Evolutionary conservation across 2,113 vertebrate species (phyloP), one percentile per base, ranked within the genome.

Genomic region (Lampris incognitus): DNA sequence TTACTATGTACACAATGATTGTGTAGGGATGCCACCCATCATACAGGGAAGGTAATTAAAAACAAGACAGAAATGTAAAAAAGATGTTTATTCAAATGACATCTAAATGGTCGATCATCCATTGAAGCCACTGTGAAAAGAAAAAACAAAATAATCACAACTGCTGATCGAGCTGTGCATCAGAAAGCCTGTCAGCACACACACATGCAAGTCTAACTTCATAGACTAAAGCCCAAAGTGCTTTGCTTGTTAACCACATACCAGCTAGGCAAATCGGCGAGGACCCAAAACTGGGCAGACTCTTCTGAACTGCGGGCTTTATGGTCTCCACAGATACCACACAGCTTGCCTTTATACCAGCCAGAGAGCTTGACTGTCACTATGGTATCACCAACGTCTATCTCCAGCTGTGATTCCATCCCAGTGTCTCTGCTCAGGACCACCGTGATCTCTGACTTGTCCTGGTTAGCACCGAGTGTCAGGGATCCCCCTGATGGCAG

Each of bases 301-400:
- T 2, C 60, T 41, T 85, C 76, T 0, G 37, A 56, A 5, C 24
- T 8, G 6, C 68, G 11, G 6, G 82, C 80, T 39, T 87, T 82
- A 41, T 71, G 74, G 69, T 90, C 87, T 70, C 83, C 85, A 61
- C 82, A 92, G 7, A 87, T 48, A 36, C 84, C 86, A 59, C 87
- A 91, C 10, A 90, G 6, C 61, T 82, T 74, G 2, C 54, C 69
- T 0, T 58, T 57, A 48, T 81, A 74, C 55, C 59, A 77, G 0
- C 40, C 3, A 1, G 57, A 37, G 7, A 82, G 77, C 40, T 49
- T 54, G 37, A 88, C 42, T 9, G 38, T 81, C 40, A 85, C 52
- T 48, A 24, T 62, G 41, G 72, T 60, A 59, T 68, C 48, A 9
- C 79, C 69, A 65, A 73, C 66, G 60, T 50, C 24, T 1, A 79